Evolutionary conservation across 1,140 invertebrate species (phyloP), one percentile per base, ranked within the genome.

Genomic region (Drosophila funebris): DNA sequence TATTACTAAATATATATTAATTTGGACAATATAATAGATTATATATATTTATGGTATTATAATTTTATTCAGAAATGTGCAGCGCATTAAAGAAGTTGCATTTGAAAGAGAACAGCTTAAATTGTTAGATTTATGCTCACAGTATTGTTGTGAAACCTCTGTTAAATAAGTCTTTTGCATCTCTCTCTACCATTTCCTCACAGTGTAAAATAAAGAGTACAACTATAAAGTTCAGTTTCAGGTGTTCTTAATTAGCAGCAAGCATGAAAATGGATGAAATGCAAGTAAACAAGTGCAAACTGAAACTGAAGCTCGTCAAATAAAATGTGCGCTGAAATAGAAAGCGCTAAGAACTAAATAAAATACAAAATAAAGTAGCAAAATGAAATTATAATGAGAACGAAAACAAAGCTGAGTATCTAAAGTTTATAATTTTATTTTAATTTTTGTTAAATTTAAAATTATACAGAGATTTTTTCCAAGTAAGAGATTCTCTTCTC

Each of bases 221-320:
- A 9, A 52, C 33, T 20, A 33, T 33, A 63, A 53, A 2, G 39
- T 56, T 46, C 46, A 48, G 46, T 61, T 72, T 62, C 62, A 74
- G 44, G 41, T 60, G 71, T 63, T 18, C 53, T 64, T 70, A 77
- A 74, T 70, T 74, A 74, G 64, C 57, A 62, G 57, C 50, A 22
- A 61, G 63, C 74, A 69, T 69, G 56, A 62, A 63, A 69, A 68
- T 52, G 44, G 18, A 50, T 44, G 29, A 64, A 58, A 73, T 43
- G 39, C 3, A 73, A 57, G 56, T 58, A 67, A 48, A 68, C 20
- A 37, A 56, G 36, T 48, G 13, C 48, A 46, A 63, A 50, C 18
- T 24, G 9, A 41, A 46, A 54, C 56, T 33, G 54, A 71, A 77
- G 20, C 68, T 33, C 13, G 33, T 20, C 24, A 71, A 48, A 71